Conservation (phyloP, 1,140 invertebrate genomes). For the Apis laboriosa region DNA sequence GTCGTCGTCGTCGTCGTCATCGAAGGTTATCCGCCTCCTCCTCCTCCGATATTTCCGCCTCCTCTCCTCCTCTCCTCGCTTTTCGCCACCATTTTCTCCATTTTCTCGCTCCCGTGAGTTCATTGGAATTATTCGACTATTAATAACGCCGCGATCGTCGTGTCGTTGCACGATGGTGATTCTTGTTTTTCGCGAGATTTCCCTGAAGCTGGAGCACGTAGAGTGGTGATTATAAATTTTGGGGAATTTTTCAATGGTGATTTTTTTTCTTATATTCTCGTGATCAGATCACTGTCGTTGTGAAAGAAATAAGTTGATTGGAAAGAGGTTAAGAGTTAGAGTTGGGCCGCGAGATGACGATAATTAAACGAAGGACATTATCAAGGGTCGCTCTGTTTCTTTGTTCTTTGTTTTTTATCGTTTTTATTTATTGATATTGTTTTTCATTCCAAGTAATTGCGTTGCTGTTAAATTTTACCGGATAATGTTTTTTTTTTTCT, state of each 20-base stretch:
- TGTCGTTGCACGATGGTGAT: conserved; percentile 33
- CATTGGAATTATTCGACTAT: conserved; percentile 1
- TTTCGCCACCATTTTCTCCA: background rate
- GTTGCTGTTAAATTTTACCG: too few species aligned
- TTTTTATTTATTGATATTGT: too few species aligned
- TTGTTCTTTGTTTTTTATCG: too few species aligned
- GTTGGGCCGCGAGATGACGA: too few species aligned
- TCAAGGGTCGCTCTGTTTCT: too few species aligned
- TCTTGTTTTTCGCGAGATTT: conserved; percentile 4
- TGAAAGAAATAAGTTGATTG: background rate
- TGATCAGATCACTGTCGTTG: background rate
- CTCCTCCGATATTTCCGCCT: background rate
- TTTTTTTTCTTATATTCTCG: too few species aligned
- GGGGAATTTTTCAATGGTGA: background rate
- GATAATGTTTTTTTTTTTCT: too few species aligned
- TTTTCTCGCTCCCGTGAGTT: background rate
- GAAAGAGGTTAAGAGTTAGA: too few species aligned
- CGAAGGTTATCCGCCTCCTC: background rate
- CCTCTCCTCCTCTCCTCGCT: background rate
- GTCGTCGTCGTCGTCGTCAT: background rate
- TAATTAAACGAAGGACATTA: too few species aligned
- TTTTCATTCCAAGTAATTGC: too few species aligned
- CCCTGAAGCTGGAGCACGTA: background rate
- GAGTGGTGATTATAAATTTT: background rate
- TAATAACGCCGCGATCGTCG: background rate